Base-by-base conservation (phyloP, 2,797 vertebrate genomes). In the Smutsia temminckii region DNA sequence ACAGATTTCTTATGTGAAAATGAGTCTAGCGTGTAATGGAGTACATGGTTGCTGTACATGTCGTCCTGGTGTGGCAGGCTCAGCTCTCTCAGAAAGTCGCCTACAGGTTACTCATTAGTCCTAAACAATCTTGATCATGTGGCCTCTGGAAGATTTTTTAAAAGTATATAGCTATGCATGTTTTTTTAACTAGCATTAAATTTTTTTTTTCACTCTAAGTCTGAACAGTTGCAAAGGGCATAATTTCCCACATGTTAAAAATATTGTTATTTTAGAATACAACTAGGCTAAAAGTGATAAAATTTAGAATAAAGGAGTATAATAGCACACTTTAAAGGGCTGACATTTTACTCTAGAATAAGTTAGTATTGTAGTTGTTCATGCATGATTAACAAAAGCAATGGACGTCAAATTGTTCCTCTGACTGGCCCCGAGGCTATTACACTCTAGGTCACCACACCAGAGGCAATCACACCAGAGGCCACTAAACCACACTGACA, bases 31-130 rank as follows among this genome's bases (percentile, higher is more conserved):
- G 11, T 14, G 10, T n/a, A 34, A 66, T 5, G 17, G 6, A 11
- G 32, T 0, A 4, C 1, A 6, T 5, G 2, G 12, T 13, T 0
- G 7, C 14, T 10, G 9, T 3, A 4, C 23, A 27, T 2, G 2
- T 2, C 42, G 0, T 2, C 12, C 21, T 5, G 16, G 61, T 23
- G 1, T 5, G 21, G 57, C 46, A 5, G 14, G 37, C 37, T 8
- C 11, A 13, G 23, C 66, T 20, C 14, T n/a, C 37, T 23, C 42
- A 34, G 11, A 18, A 21, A 46, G 84, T 0, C 27, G 42, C 71
- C 61, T 25, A 25, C 16, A 20, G 21, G 40, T 8, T 2, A 55
- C 10, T 55, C 63, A 9, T 11, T 34, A 20, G 57, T 46, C 75
- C 55, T 21, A 42, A 32, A 40, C 12, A 3, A 12, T 37, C 42